Conservation (phyloP, 2,113 vertebrate genomes). For the Numenius arquata region DNA sequence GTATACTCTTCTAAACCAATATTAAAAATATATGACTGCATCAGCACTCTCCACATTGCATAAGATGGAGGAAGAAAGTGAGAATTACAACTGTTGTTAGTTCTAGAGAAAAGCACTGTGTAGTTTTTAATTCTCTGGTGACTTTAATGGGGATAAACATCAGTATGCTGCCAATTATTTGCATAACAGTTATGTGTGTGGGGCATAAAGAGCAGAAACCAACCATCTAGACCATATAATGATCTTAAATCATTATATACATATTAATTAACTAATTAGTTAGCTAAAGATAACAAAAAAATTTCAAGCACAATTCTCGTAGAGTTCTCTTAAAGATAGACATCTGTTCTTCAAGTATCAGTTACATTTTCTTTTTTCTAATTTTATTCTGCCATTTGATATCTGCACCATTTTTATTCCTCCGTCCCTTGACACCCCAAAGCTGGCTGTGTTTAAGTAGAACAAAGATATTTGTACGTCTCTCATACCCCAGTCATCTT, state of each 20-base stretch:
- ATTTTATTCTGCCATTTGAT: neutral
- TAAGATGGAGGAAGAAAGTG: neutral
- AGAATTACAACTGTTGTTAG: neutral
- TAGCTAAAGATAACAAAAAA: neutral
- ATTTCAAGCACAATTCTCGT: neutral
- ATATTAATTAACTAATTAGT: neutral
- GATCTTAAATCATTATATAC: neutral
- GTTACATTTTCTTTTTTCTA: neutral
- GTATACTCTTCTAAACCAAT: neutral
- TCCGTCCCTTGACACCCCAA: neutral
- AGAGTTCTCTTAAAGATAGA: neutral
- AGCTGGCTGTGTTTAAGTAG: neutral
- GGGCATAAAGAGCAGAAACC: neutral
- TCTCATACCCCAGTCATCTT: neutral
- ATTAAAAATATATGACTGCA: fast-evolving
- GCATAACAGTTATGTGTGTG: fast-evolving
- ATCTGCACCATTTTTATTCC: neutral
- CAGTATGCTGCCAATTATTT: neutral
- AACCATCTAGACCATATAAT: neutral
- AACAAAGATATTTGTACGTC: neutral
- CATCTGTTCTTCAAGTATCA: neutral
- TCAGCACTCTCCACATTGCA: neutral
- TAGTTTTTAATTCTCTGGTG: neutral
- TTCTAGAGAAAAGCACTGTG: neutral
- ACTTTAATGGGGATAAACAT: neutral